Evolutionary conservation across 2,888 invertebrate species (phyloP), one percentile per base, ranked within the genome.

Genomic region (Pseudococcus viburni): DNA sequence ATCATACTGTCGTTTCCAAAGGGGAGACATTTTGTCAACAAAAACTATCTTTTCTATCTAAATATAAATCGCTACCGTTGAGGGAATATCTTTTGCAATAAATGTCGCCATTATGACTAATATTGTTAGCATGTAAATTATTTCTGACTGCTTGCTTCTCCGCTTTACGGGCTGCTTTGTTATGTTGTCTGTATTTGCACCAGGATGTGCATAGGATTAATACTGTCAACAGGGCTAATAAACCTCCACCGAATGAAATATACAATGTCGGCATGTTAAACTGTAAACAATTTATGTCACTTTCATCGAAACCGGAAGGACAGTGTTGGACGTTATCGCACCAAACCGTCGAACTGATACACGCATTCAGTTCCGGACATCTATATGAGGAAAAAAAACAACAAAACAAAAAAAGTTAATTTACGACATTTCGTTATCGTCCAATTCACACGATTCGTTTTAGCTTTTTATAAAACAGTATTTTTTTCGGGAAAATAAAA

Each of bases 271-370:
- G 94, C 84, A 95, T 92, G 19, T 94, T 94, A 90, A 94, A 94
- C 89, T 94, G 94, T 90, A 95, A 94, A 91, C 96, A 96, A 91
- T 95, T 95, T 0, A 94, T 93, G 90, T 95, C 95, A 90, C 95
- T 95, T 92, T 96, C 96, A 91, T 96, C 96, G 91, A 94, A 95
- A 1, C 96, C 96, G 6, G 96, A 95, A 17, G 96, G 96, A 91
- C 96, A 96, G 91, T 96, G 96, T 1, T 94, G 92, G 73, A 94
- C 93, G 0, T 96, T 96, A 91, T 96, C 96, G 91, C 96, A 96
- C 96, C 96, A 96, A 6, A 96, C 91, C 1, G 94, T 94, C 0
- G 95, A 93, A 89, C 95, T 95, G 90, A 96, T 96, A 91, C 96
- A 96, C 0, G 96, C 96, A 89, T 96, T 95, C 86, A 96, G 92